Evolutionary conservation across 2,797 vertebrate genomes (phyloP), one percentile per base, ranked within the genome.

Genomic region (Mormyrus proboscirostris): DNA sequence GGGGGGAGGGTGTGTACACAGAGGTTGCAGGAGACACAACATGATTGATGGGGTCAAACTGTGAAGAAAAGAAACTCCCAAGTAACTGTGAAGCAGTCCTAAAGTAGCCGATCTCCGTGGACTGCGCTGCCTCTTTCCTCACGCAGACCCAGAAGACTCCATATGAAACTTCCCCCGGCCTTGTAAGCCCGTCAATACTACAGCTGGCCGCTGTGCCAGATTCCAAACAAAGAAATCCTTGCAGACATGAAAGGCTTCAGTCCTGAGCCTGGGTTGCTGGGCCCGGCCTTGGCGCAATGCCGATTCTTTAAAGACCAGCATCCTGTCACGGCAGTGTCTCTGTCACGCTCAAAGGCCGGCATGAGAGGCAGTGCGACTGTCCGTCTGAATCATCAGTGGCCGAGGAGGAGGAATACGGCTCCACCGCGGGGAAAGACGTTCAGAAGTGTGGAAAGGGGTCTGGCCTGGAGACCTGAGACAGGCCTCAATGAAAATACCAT

Each of bases 51-150:
- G 85, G 91, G 91, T 92, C 91, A 93, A 93, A 91, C 88, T 92
- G 90, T 92, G 91, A 94, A 86, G 90, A 89, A 89, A 90, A 91
- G 91, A 89, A 91, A 91, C 90, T 90, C 90, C 88, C 91, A 90
- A 91, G 91, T 90, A 90, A 88, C 90, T 91, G 90, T 90, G 90
- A 92, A 91, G 85, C 88, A 88, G 86, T 12, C 55, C 87, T 82
- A 55, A 29, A 1, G 84, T 88, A 88, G 91, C 89, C 91, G 87
- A 92, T 92, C 93, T 91, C 90, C 19, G 33, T 55, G 89, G 91
- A 92, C 92, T 89, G 83, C 62, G 92, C 92, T 93, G 92, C 91
- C 93, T 94, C 93, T 94, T 92, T 92, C 92, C 94, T 93, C 91
- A 93, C 91, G 93, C 44, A 83, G n/a, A 83, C 79, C 41, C 47